These are phyloP conservation scores for Miniopterus natalensis DNA, from an alignment of 2,113 vertebrate genomes.

Conservation along the genomic window DNA sequence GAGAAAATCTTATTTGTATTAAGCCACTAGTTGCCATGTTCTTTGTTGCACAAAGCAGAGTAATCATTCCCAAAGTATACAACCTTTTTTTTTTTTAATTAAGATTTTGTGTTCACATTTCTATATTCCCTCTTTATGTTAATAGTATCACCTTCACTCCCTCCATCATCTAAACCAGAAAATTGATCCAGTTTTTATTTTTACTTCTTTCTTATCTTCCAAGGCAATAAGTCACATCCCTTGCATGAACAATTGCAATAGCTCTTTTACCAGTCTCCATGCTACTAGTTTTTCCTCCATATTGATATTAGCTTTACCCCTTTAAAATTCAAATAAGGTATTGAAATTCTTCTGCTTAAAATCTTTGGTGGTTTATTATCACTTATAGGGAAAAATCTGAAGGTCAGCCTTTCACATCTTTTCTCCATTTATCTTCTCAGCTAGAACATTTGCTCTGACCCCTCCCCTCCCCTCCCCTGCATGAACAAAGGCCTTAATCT, in stretches of 20 bases:
- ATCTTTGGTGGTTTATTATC: neutral
- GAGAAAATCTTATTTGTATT: slow-evolving; percentile 4
- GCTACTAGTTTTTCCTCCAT: neutral
- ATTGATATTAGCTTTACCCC: neutral
- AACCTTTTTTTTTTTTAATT: neutral
- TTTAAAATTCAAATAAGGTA: slow-evolving; percentile 40
- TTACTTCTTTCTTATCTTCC: neutral
- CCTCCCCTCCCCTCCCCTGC: slow-evolving; percentile 24
- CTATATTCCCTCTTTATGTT: neutral
- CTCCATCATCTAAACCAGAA: neutral
- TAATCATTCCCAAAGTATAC: neutral
- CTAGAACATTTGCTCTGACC: neutral
- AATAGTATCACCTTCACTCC: neutral
- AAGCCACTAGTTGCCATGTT: neutral
- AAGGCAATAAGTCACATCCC: neutral
- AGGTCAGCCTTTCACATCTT: neutral
- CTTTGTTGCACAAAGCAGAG: neutral
- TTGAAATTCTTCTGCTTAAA: neutral
- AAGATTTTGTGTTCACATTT: neutral
- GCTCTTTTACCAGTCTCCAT: neutral
- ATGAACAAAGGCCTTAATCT: neutral
- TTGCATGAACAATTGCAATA: neutral
- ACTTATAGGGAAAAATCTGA: neutral
- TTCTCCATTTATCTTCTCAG: neutral
- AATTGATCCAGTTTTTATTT: neutral